phyloP scores from a whole-genome alignment of 2,888 invertebrate species.

The Scaptomyza tumidula region DNA sequence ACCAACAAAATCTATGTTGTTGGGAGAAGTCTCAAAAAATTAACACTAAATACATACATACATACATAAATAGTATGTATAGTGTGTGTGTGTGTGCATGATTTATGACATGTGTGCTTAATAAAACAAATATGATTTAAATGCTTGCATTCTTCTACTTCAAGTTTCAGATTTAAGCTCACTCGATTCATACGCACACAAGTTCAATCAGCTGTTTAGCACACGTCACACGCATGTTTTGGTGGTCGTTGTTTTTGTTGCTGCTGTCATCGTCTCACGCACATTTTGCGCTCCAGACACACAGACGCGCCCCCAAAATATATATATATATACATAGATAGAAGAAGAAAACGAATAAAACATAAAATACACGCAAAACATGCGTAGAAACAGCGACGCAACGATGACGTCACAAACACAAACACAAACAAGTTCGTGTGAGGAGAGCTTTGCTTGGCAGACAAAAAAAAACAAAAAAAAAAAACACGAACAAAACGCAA shows the following conservation, averaged over 20 bases:
- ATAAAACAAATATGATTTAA: background rate
- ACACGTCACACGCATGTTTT: conserved; percentile 24
- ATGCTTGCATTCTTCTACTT: conserved; percentile 4
- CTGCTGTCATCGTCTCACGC: conserved; percentile 35
- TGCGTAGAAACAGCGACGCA: conserved; percentile 53
- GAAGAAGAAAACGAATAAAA: no score
- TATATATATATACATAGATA: background rate
- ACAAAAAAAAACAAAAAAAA: background rate
- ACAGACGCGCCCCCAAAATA: conserved; percentile 53
- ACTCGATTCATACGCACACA: background rate
- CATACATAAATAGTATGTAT: background rate
- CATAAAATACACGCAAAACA: conserved; percentile 21
- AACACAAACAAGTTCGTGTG: conserved; percentile 46
- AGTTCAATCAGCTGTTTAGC: conserved; percentile 43
- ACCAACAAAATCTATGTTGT: conserved; percentile 14
- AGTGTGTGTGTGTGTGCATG: conserved; percentile 8
- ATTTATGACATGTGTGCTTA: conserved; percentile 17
- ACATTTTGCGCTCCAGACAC: conserved; percentile 49
- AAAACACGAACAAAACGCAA: conserved; percentile 6
- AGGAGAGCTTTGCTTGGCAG: conserved; percentile 9
- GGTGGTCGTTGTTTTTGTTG: background rate
- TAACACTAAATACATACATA: background rate
- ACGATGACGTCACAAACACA: conserved; percentile 40
- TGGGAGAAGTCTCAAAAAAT: no score
- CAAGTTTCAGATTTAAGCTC: background rate